Conservation (phyloP, 2,888 invertebrate species). For the Chloromyia formosa region DNA sequence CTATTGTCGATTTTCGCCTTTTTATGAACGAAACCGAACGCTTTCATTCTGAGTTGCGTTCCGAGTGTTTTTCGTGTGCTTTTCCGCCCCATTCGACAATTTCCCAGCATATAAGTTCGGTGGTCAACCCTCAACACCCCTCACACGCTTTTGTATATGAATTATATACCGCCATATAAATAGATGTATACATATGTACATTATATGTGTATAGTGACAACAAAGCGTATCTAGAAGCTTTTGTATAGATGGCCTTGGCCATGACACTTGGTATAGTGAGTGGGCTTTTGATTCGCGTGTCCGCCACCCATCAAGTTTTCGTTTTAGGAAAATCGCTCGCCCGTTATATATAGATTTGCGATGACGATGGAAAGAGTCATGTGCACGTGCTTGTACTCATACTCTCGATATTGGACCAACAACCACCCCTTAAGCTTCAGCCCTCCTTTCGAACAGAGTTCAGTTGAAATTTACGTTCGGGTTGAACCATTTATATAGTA, state of each 20-base stretch:
- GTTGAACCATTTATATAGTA: neutral
- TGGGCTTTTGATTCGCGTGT: constrained; percentile 40
- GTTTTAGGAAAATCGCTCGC: neutral
- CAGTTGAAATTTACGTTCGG: constrained; percentile 6
- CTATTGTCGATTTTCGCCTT: neutral
- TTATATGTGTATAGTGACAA: too few relatives aligned
- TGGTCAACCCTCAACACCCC: neutral
- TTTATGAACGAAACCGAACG: constrained; percentile 9
- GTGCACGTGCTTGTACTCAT: constrained; percentile 38
- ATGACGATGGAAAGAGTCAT: constrained; percentile 21
- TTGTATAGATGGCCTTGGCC: constrained; percentile 47
- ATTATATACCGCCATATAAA: neutral
- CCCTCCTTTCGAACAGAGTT: neutral
- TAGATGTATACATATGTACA: neutral
- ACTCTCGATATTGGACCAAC: neutral
- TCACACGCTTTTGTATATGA: neutral
- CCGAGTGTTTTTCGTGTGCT: constrained; percentile 23
- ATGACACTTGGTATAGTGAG: constrained; percentile 45
- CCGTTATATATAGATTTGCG: constrained; percentile 20
- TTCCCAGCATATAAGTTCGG: neutral
- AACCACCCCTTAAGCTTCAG: too few relatives aligned
- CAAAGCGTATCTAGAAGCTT: constrained; percentile 1
- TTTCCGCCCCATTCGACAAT: constrained; percentile 32
- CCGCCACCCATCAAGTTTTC: constrained; percentile 36
- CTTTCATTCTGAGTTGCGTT: constrained; percentile 40